Evolutionary conservation across 2,113 vertebrate genomes (phyloP).

Genomic region (Pogonocichla stellata): DNA sequence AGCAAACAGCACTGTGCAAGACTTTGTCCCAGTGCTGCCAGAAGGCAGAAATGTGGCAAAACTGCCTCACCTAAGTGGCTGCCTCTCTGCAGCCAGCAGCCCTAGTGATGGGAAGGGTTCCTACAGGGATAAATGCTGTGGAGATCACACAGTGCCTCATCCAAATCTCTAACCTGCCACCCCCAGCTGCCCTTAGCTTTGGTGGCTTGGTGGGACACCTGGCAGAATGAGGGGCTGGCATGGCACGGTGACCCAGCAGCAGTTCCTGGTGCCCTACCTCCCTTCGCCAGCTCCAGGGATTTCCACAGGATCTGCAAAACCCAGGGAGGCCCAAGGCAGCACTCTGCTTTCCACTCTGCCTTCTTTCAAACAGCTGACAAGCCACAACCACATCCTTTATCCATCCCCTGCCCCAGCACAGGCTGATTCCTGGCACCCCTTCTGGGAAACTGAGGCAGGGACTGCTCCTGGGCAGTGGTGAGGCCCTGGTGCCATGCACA

Average conservation of each 20-base stretch:
- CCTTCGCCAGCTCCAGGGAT: not conserved
- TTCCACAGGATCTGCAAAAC: not conserved
- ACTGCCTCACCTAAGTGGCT: accelerated
- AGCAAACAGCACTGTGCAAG: not conserved
- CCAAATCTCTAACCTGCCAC: not conserved
- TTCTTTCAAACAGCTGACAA: not conserved
- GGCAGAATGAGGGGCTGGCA: not conserved
- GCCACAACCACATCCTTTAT: accelerated
- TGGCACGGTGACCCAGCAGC: accelerated
- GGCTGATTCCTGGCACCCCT: not conserved
- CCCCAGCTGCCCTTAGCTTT: not conserved
- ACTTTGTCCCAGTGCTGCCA: not conserved
- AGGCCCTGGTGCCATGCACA: not conserved
- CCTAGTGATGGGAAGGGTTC: accelerated
- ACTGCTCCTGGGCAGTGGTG: accelerated
- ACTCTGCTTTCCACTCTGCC: not conserved
- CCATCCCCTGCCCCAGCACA: accelerated
- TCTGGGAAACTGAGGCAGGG: not conserved
- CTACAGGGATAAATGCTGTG: accelerated
- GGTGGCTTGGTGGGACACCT: not conserved
- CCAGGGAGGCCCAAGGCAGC: not conserved
- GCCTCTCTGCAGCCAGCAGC: accelerated
- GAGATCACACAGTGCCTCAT: not conserved
- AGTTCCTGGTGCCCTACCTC: not conserved
- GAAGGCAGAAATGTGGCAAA: not conserved